phyloP scores from a whole-genome alignment of 2,113 vertebrate genomes.

The Tamias sibiricus region DNA sequence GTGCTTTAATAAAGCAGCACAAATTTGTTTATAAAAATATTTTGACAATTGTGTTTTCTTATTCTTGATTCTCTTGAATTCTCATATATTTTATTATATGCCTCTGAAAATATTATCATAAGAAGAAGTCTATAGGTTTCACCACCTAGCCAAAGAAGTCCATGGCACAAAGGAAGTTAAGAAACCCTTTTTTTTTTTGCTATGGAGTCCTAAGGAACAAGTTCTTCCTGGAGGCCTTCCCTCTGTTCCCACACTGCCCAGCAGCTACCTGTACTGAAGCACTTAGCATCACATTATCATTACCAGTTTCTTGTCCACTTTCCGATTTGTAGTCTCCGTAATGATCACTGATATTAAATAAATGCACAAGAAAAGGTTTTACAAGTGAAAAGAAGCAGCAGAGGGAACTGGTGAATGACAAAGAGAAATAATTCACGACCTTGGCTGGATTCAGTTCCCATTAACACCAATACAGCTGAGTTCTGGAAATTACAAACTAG shows the following conservation, averaged over 20 bases:
- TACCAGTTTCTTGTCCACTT: neutral
- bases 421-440: neutral
- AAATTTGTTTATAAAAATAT: constrained; percentile 19
- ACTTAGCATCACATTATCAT: neutral
- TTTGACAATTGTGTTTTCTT: constrained; percentile 18
- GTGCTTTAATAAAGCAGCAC: constrained; percentile 20
- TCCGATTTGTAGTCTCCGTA: neutral
- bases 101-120: neutral
- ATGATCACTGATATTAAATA: neutral
- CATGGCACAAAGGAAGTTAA: neutral
- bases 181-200: neutral
- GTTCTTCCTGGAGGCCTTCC: neutral
- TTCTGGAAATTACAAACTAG: neutral
- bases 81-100: neutral
- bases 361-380: neutral
- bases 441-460: neutral
- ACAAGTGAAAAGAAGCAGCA: neutral
- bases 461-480: neutral
- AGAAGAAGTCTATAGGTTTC: neutral
- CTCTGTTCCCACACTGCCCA: neutral
- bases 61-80: neutral
- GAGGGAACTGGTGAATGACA: too few species aligned
- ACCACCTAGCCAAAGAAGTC: neutral
- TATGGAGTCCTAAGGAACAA: neutral
- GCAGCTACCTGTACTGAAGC: accelerated